phyloP scores from a whole-genome alignment of 1,140 invertebrate genomes.

The Plectrocnemia conspersa region DNA sequence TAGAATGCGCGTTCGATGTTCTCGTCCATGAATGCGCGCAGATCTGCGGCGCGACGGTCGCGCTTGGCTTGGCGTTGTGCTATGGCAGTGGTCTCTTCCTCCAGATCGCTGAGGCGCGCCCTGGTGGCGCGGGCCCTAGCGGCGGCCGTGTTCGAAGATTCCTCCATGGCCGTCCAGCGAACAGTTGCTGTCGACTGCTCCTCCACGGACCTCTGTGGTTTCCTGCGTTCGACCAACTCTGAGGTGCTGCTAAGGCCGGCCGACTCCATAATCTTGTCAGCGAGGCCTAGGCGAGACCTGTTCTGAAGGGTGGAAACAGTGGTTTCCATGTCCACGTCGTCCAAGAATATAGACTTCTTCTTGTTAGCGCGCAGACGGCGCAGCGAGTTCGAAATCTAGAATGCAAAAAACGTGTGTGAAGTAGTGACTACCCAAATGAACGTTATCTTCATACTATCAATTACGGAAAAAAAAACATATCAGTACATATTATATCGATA shows the following conservation, averaged over 20 bases:
- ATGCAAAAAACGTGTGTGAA: slow-evolving; percentile 25
- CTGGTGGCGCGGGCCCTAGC: slow-evolving; percentile 45
- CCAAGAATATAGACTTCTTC: slow-evolving; percentile 50
- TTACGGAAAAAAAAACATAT: no score
- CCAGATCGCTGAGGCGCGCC: slow-evolving; percentile 55
- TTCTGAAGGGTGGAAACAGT: slow-evolving; percentile 52
- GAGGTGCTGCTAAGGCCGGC: slow-evolving; percentile 52
- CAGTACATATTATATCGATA: no score
- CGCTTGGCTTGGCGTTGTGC: slow-evolving; percentile 53
- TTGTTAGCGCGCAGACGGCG: slow-evolving; percentile 52
- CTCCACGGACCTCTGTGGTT: slow-evolving; percentile 36
- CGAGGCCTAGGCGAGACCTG: slow-evolving; percentile 48
- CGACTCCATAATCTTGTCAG: slow-evolving; percentile 57
- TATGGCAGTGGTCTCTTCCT: slow-evolving; percentile 58
- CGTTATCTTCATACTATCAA: no score
- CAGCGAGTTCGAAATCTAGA: slow-evolving; percentile 48
- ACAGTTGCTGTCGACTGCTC: slow-evolving; percentile 37
- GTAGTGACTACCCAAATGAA: no score
- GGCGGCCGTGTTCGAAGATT: slow-evolving; percentile 44
- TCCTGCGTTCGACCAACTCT: slow-evolving; percentile 40
- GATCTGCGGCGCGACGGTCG: slow-evolving; percentile 53
- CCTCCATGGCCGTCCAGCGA: slow-evolving; percentile 52
- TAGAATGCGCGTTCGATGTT: slow-evolving; percentile 32
- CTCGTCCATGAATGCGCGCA: slow-evolving; percentile 54
- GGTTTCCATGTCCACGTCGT: slow-evolving; percentile 55